These are phyloP conservation scores for Reticulitermes speratus DNA, from an alignment of 1,140 invertebrate species.

Conservation along the genomic window DNA sequence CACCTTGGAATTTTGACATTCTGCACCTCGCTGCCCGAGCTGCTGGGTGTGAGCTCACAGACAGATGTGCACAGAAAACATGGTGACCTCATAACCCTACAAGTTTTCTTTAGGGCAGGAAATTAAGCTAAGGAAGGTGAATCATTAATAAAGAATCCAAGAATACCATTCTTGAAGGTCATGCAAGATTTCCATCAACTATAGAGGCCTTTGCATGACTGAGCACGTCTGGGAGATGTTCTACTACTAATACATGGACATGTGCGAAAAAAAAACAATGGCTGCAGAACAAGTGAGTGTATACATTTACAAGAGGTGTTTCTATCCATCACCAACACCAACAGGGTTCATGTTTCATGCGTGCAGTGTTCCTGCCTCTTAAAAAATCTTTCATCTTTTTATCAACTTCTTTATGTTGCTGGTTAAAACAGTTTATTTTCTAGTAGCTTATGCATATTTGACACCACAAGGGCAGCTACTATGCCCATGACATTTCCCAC, in stretches of 20 bases:
- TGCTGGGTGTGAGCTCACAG: too few relatives aligned
- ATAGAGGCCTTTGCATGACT: not conserved
- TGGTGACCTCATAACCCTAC: too few relatives aligned
- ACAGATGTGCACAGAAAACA: too few relatives aligned
- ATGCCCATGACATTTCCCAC: not conserved
- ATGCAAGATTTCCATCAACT: not conserved
- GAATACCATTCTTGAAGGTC: too few relatives aligned
- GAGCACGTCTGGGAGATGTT: constrained; percentile 7
- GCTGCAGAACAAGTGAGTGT: not conserved
- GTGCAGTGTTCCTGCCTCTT: not conserved
- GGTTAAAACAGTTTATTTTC: not conserved
- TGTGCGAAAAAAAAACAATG: not conserved
- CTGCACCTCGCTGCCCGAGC: too few relatives aligned
- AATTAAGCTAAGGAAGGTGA: too few relatives aligned
- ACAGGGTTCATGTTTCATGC: not conserved
- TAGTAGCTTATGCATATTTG: not conserved
- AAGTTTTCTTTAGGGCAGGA: too few relatives aligned
- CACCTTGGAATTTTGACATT: too few relatives aligned
- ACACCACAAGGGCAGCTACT: not conserved
- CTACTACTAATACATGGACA: not conserved
- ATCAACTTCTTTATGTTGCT: not conserved
- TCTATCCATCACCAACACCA: not conserved
- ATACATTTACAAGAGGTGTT: not conserved
- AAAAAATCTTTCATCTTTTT: not conserved
- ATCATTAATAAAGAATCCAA: too few relatives aligned